These are phyloP conservation scores for Operophtera brumata DNA, from an alignment of 2,888 invertebrate species.

Conservation along the genomic window DNA sequence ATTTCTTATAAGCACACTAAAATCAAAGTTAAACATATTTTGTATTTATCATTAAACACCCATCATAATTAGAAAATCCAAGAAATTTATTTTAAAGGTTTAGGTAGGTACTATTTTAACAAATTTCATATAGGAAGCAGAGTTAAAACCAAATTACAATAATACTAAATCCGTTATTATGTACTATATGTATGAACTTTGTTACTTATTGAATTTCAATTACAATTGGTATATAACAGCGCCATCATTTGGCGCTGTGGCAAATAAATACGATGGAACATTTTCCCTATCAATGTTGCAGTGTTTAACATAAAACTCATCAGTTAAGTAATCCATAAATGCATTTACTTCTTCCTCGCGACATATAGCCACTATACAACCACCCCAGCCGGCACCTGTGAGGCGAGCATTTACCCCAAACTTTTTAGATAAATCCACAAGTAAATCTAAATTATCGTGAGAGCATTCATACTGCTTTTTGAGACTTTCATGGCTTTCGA, in stretches of 20 bases:
- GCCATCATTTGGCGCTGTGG: slow-evolving; percentile 86
- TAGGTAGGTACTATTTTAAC: too few species aligned
- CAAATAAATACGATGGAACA: slow-evolving; percentile 83
- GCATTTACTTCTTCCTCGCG: slow-evolving; percentile 82
- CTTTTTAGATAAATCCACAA: slow-evolving; percentile 87
- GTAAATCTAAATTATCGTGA: slow-evolving; percentile 90
- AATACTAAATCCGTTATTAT: not conserved
- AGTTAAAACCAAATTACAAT: too few species aligned
- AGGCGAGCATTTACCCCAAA: slow-evolving; percentile 91
- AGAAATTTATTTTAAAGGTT: too few species aligned
- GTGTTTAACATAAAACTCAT: slow-evolving; percentile 84
- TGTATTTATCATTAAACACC: too few species aligned
- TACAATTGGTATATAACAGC: slow-evolving; percentile 76
- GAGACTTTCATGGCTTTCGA: slow-evolving; percentile 92
- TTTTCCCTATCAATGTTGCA: slow-evolving; percentile 77
- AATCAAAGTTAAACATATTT: too few species aligned
- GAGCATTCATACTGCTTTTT: slow-evolving; percentile 95
- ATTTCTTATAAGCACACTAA: too few species aligned
- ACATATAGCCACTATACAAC: slow-evolving; percentile 94
- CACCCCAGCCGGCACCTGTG: slow-evolving; percentile 99
- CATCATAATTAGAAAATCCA: too few species aligned
- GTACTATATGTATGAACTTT: not conserved
- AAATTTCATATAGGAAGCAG: too few species aligned
- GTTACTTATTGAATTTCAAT: not conserved
- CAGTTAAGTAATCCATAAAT: slow-evolving; percentile 85